Evolutionary conservation across 2,797 vertebrate genomes (phyloP).

Genomic region (Geotrypetes seraphini): DNA sequence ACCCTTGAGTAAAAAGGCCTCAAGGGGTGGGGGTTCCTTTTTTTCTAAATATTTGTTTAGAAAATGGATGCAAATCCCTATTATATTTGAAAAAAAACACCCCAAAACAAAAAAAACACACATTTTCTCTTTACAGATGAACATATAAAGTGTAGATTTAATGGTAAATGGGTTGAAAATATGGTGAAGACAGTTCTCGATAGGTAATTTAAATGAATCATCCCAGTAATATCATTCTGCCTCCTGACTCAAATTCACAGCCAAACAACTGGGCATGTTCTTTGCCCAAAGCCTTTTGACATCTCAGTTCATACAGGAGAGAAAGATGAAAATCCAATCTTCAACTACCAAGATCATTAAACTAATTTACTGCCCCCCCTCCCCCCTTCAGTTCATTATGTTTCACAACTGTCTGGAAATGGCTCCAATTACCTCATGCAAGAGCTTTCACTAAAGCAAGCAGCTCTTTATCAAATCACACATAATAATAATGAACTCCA

Average conservation of each 20-base stretch:
- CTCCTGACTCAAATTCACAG: background rate
- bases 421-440: background rate
- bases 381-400: background rate
- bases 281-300: background rate
- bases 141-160: no score
- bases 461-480: background rate
- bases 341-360: background rate
- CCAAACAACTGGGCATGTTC: background rate
- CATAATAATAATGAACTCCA: background rate
- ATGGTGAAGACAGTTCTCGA: background rate
- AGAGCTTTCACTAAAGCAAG: background rate
- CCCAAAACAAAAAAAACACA: no score
- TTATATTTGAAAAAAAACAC: no score
- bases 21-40: no score
- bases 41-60: no score
- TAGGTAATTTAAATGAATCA: background rate
- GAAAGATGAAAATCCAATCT: background rate
- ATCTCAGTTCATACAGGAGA: background rate
- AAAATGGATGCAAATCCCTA: no score
- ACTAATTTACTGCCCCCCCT: background rate
- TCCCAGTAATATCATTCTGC: background rate
- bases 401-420: background rate
- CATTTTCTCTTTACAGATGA: no score
- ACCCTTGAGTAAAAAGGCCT: no score
- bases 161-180: no score